These are phyloP conservation scores for Sepiola atlantica DNA, from an alignment of 2,888 invertebrate species.

Conservation along the genomic window DNA sequence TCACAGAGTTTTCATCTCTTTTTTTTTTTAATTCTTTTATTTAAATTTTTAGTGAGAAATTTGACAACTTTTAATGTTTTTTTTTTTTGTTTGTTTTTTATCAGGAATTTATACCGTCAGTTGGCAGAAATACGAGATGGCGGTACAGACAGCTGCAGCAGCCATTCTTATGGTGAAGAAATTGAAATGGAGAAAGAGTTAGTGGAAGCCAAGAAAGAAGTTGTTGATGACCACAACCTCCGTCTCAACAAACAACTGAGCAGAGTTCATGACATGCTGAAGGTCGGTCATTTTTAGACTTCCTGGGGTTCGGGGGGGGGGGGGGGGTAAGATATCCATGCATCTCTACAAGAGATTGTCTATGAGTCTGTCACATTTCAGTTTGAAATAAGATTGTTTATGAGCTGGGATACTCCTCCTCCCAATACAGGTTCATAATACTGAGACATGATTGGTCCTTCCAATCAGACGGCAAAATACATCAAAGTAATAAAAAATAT, in stretches of 20 bases:
- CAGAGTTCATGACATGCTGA: constrained; percentile 51
- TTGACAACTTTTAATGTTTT: not conserved
- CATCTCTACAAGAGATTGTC: too few species aligned
- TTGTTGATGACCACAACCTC: constrained; percentile 58
- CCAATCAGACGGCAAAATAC: too few species aligned
- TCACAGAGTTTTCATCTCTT: too few species aligned
- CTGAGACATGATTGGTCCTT: too few species aligned
- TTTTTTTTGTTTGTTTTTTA: constrained; percentile 36
- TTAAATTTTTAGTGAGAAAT: constrained; percentile 45
- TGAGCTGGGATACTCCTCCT: too few species aligned
- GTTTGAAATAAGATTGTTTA: too few species aligned
- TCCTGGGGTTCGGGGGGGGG: not conserved
- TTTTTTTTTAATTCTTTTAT: not conserved
- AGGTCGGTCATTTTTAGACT: constrained; percentile 43
- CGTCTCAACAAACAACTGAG: constrained; percentile 55
- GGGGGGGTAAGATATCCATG: too few species aligned
- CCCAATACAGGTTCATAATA: too few species aligned
- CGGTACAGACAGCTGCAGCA: constrained; percentile 57
- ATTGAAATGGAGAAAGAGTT: constrained; percentile 52
- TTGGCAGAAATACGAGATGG: constrained; percentile 55
- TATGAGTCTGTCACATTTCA: too few species aligned
- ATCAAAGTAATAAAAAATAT: too few species aligned
- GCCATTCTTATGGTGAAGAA: constrained; percentile 52
- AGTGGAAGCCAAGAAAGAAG: constrained; percentile 57
- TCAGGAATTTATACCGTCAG: constrained; percentile 61